A percentile compares a stretch with the other conserved stretches of the same genome.
phyloP scores from a whole-genome alignment of 1,140 invertebrate species.

The Scaptomyza pallida region DNA sequence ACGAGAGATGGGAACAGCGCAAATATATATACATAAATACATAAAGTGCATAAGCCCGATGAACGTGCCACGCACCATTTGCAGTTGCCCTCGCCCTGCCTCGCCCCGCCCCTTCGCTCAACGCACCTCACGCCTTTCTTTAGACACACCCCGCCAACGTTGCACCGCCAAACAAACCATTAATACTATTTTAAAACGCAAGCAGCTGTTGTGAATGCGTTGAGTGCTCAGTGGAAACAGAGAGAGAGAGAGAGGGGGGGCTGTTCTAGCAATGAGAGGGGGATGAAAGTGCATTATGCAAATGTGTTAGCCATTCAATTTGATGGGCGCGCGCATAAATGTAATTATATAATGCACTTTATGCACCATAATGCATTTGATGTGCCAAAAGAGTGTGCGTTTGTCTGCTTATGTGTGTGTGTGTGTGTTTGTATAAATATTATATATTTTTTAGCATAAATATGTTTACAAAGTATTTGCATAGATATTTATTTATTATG shows the following conservation, averaged over 20 bases:
- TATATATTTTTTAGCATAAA: slow-evolving; percentile 31
- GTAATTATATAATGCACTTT: slow-evolving; percentile 68
- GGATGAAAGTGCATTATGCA: slow-evolving; percentile 44
- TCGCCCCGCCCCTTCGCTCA: not conserved
- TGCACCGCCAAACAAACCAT: not conserved
- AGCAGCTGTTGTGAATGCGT: slow-evolving; percentile 25
- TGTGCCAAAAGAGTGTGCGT: not conserved
- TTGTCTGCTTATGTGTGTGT: not conserved
- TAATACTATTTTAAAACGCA: slow-evolving; percentile 24
- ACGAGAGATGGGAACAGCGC: too few relatives aligned
- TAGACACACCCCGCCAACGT: not conserved
- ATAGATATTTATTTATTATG: slow-evolving; percentile 58
- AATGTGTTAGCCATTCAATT: slow-evolving; percentile 72
- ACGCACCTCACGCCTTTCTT: not conserved
- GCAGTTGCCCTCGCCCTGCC: slow-evolving; percentile 38
- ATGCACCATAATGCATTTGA: slow-evolving; percentile 3
- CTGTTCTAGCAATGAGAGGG: too few relatives aligned
- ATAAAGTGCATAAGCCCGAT: slow-evolving; percentile 19
- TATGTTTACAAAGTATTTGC: slow-evolving; percentile 38
- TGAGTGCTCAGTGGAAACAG: not conserved
- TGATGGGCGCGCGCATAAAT: slow-evolving; percentile 66
- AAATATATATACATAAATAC: not conserved
- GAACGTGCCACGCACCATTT: slow-evolving; percentile 57
- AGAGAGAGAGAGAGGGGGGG: too few relatives aligned
- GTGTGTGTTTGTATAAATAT: slow-evolving; percentile 11